These are phyloP conservation scores for Corythucha ciliata DNA, from an alignment of 2,888 invertebrate species.

Conservation along the genomic window DNA sequence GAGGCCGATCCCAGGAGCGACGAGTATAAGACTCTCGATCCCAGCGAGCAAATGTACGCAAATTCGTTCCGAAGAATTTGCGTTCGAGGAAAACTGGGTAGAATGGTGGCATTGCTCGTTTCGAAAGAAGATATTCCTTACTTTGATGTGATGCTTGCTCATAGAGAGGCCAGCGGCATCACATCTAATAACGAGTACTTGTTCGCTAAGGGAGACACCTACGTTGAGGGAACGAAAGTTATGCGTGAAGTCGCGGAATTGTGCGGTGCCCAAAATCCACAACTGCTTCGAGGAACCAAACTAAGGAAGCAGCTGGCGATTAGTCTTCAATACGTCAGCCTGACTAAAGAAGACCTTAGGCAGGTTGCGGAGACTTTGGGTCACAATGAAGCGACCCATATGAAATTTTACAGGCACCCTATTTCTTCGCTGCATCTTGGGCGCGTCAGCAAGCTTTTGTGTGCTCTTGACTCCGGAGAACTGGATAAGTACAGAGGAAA, in stretches of 20 bases:
- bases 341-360: conserved; percentile 19
- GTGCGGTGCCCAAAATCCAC: conserved; percentile 3
- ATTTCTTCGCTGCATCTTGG: conserved; percentile 11
- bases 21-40: conserved; percentile 8
- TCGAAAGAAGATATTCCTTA: conserved; percentile 12
- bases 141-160: too few relatives aligned
- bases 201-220: background rate
- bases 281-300: conserved; percentile 10
- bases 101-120: conserved; percentile 9
- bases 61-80: conserved; percentile 10
- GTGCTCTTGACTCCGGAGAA: conserved; percentile 10
- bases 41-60: conserved; percentile 14
- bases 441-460: conserved; percentile 14
- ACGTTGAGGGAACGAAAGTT: conserved; percentile 4
- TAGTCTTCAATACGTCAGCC: conserved; percentile 4
- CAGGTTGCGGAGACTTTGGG: conserved; percentile 17
- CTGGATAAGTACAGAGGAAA: background rate
- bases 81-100: conserved; percentile 13
- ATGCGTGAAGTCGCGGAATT: conserved; percentile 9
- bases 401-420: conserved; percentile 15
- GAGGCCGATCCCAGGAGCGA: conserved; percentile 16
- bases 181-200: conserved; percentile 2
- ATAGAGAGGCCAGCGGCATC: too few relatives aligned
- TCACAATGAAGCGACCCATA: conserved; percentile 18
- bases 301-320: conserved; percentile 14